phyloP scores from a whole-genome alignment of 2,888 invertebrate genomes.

The Tortricodes alternella region DNA sequence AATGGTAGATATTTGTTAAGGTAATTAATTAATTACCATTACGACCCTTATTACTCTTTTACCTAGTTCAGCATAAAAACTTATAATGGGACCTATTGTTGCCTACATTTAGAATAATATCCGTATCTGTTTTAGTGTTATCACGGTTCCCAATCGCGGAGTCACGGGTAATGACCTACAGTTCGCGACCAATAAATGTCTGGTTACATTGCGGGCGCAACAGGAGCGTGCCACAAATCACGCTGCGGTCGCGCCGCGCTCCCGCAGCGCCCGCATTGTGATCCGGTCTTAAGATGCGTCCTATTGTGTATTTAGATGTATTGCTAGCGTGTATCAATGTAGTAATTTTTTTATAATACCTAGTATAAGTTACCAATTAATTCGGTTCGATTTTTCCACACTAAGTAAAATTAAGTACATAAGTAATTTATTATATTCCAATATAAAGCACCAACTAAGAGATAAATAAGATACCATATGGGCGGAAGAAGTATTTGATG shows the following conservation, averaged over 20 bases:
- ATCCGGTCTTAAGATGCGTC: too few relatives aligned
- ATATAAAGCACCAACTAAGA: too few relatives aligned
- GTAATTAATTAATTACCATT: conserved; percentile 6
- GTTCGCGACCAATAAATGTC: conserved; percentile 7
- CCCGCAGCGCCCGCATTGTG: too few relatives aligned
- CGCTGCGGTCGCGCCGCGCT: too few relatives aligned
- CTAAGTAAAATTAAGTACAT: background rate
- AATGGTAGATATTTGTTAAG: conserved; percentile 8
- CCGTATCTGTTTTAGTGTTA: conserved; percentile 7
- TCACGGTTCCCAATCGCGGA: background rate
- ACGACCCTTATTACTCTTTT: conserved; percentile 1
- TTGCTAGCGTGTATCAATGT: too few relatives aligned
- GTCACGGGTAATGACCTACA: background rate
- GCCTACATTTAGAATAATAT: conserved; percentile 26
- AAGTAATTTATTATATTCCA: too few relatives aligned
- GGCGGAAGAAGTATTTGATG: too few relatives aligned
- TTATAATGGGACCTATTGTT: conserved; percentile 29
- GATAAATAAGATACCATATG: too few relatives aligned
- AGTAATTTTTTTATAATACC: background rate
- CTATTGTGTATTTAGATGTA: too few relatives aligned
- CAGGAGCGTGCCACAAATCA: too few relatives aligned
- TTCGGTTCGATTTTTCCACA: background rate
- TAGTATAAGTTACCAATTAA: background rate
- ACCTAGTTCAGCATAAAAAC: conserved; percentile 19
- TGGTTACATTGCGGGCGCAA: background rate